Conservation (phyloP, 2,888 invertebrate species). For the Scelioninae gen. 1 region DNA sequence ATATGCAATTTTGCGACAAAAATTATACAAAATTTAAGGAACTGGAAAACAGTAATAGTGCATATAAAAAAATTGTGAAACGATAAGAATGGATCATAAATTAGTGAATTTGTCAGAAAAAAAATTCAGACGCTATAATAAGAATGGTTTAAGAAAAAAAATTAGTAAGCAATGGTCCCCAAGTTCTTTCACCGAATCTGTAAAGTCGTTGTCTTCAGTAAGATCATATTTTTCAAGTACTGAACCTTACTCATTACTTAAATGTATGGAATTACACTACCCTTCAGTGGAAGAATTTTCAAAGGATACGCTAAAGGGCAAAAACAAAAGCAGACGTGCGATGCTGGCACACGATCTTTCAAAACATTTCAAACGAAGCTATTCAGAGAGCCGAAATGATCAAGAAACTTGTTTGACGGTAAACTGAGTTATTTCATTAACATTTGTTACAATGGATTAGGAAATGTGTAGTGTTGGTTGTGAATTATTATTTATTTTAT, state of each 20-base stretch:
- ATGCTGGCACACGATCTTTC: not conserved
- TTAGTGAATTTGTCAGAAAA: not conserved
- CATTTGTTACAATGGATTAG: conserved; percentile 1
- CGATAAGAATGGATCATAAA: not conserved
- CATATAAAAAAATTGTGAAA: conserved; percentile 2
- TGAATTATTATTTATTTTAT: conserved; percentile 10
- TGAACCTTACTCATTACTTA: not conserved
- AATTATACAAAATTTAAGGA: not conserved
- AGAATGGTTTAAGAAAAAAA: not conserved
- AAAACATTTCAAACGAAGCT: conserved; percentile 30
- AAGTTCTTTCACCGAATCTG: conserved; percentile 13
- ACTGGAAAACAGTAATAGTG: not conserved
- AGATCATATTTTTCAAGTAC: not conserved
- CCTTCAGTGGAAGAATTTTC: conserved; percentile 21
- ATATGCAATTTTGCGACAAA: not conserved
- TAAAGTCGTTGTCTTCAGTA: not conserved
- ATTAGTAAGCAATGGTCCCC: not conserved
- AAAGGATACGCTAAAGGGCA: conserved; percentile 5
- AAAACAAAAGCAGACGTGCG: conserved; percentile 11
- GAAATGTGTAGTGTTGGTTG: not conserved
- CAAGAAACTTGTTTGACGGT: conserved; percentile 15
- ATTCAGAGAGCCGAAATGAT: conserved; percentile 9
- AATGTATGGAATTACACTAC: conserved; percentile 9
- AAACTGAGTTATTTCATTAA: conserved; percentile 16
- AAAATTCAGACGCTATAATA: not conserved